Evolutionary conservation across 2,797 vertebrate species (phyloP), one percentile per base, ranked within the genome.

Genomic region (Synaphobranchus kaupii): DNA sequence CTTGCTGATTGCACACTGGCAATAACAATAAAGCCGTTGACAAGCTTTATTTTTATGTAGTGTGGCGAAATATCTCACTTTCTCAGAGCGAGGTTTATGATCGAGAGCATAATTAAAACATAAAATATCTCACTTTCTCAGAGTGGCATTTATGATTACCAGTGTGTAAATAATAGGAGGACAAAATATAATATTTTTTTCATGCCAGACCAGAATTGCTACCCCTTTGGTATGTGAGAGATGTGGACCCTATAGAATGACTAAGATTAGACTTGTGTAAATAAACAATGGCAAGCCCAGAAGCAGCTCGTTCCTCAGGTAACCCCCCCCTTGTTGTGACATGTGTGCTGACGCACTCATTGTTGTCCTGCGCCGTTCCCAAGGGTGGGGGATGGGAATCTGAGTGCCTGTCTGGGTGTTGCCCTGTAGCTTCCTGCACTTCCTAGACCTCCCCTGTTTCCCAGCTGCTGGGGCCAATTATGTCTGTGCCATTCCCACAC

Each of bases 391-490:
- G 63, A 50, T n/a, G 44, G 82, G 56, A 78, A 31, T 44, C 81
- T 20, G 25, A 87, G 66, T 20, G 85, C 50, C 76, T 83, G 47
- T 71, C 47, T 86, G 88, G 88, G 85, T 47, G 85, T 89, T 44
- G 47, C 47, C 86, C 48, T 7, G 52, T 34, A 56, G 47, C 56
- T 87, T 89, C 88, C 85, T 86, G 66, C 22, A 44, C 83, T 89
- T 89, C 86, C 86, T 85, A 63, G 83, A 82, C 34, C 52, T 84
- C 81, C n/a, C 86, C 68, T 68, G 28, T 80, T 85, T 86, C 71
- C 86, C 85, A 89, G 86, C 86, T 86, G 68, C 44, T 47, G 44
- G 52, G 63, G 28, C 52, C 87, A 89, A 89, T 85, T 71, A 39
- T 68, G 76, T 71, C 73, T 87, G 60, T 86, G 81, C 25, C 60